These are phyloP conservation scores for Ophraella communa DNA, from an alignment of 2,888 invertebrate species.

Conservation along the genomic window DNA sequence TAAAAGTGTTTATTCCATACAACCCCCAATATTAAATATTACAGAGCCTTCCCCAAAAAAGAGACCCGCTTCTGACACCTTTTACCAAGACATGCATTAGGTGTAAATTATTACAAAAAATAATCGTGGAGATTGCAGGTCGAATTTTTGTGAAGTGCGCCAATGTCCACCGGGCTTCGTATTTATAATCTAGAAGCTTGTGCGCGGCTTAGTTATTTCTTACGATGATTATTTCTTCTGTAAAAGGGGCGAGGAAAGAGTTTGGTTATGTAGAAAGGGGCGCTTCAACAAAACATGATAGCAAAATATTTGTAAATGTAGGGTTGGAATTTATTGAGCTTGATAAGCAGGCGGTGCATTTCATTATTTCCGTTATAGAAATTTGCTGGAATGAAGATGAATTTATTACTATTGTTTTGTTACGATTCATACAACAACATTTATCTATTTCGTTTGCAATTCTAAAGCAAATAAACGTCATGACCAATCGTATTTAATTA, in stretches of 20 bases:
- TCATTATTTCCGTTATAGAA: slow-evolving; percentile 17
- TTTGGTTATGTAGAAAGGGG: slow-evolving; percentile 13
- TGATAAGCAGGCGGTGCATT: slow-evolving; percentile 20
- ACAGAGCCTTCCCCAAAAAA: no score
- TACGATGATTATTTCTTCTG: slow-evolving; percentile 19
- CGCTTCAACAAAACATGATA: slow-evolving; percentile 7
- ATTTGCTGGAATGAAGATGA: neutral
- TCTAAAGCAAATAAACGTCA: neutral
- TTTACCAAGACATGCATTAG: no score
- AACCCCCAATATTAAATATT: no score
- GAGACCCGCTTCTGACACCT: no score
- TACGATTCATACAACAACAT: neutral
- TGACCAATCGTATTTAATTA: neutral
- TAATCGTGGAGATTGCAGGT: no score
- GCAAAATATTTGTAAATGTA: slow-evolving; percentile 20
- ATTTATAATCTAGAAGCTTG: no score
- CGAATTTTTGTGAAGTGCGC: no score
- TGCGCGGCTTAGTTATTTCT: slow-evolving; percentile 17
- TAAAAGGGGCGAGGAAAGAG: slow-evolving; percentile 2
- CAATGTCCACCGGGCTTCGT: no score
- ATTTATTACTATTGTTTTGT: slow-evolving; percentile 12
- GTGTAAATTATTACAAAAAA: no score
- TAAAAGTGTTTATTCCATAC: no score
- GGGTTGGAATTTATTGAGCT: slow-evolving; percentile 21
- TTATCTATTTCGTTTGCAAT: slow-evolving; percentile 1